phyloP scores from a whole-genome alignment of 2,113 vertebrate genomes.

The Calypte anna region DNA sequence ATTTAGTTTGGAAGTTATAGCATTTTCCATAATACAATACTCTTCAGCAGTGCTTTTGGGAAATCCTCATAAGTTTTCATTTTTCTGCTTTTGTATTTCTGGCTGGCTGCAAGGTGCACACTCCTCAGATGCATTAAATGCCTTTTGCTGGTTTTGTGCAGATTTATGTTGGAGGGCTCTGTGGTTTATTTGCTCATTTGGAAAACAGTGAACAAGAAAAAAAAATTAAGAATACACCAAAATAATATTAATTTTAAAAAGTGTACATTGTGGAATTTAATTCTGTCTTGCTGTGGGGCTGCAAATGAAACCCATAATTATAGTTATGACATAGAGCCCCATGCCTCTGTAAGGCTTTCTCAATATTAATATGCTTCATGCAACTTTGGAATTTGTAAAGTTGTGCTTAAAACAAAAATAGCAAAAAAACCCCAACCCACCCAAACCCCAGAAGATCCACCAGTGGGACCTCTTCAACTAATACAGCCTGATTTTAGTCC shows the following conservation, averaged over 20 bases:
- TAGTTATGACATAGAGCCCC: not conserved
- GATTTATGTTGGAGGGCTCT: not conserved
- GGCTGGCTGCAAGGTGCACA: not conserved
- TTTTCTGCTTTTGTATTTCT: not conserved
- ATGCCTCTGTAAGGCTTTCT: conserved; percentile 51
- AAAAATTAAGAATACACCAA: not conserved
- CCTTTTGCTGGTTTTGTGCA: not conserved
- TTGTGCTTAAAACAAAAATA: conserved; percentile 31
- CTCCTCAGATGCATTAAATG: not conserved
- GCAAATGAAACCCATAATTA: conserved; percentile 23
- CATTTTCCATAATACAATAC: not conserved
- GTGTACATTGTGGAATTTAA: not conserved
- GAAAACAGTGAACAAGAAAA: not conserved
- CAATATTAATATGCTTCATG: conserved; percentile 64
- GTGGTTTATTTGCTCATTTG: not conserved
- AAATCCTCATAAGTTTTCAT: not conserved
- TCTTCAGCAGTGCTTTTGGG: not conserved
- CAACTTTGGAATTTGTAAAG: not conserved
- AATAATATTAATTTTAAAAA: not conserved
- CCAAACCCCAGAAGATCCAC: conserved; percentile 10
- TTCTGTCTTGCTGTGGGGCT: not conserved
- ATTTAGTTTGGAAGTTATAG: not conserved
- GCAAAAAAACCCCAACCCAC: not conserved
- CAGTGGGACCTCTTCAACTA: conserved; percentile 19
- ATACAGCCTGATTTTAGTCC: conserved; percentile 17